These are phyloP conservation scores for Chaenocephalus aceratus DNA, from an alignment of 2,113 vertebrate genomes.

Conservation along the genomic window DNA sequence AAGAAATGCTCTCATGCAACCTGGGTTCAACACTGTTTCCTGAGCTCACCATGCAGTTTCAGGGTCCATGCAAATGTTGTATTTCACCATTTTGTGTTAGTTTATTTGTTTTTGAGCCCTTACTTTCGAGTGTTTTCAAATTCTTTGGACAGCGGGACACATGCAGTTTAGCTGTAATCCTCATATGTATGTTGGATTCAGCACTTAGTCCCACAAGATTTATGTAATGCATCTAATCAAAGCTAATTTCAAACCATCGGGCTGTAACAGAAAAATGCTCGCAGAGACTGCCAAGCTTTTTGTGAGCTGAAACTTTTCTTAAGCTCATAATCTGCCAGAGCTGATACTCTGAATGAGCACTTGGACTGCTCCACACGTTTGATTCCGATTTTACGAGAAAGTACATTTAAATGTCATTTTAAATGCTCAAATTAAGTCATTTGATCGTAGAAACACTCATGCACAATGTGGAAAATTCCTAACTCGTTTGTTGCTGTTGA, in stretches of 20 bases:
- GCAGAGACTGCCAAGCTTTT: conserved; percentile 53
- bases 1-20: conserved; percentile 17
- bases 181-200: conserved; percentile 74
- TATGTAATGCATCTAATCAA: conserved; percentile 70
- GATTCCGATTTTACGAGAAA: conserved; percentile 4
- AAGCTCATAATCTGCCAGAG: conserved; percentile 62
- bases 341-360: conserved; percentile 62
- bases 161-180: conserved; percentile 67
- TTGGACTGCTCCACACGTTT: conserved; percentile 36
- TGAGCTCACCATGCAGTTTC: conserved; percentile 27
- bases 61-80: conserved; percentile 43
- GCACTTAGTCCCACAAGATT: conserved; percentile 69
- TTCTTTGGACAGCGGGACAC: conserved; percentile 54
- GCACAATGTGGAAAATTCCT: conserved; percentile 7
- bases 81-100: conserved; percentile 8
- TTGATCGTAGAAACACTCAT: not conserved
- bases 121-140: conserved; percentile 32
- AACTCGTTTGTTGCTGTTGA: conserved; percentile 3
- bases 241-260: conserved; percentile 64
- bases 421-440: conserved; percentile 8
- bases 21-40: conserved; percentile 24
- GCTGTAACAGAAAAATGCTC: conserved; percentile 49
- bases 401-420: conserved; percentile 16
- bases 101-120: conserved; percentile 28
- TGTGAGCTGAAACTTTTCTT: conserved; percentile 69